Evolutionary conservation across 2,113 vertebrate genomes (phyloP), one percentile per base, ranked within the genome.

Genomic region (Alligator sinensis): DNA sequence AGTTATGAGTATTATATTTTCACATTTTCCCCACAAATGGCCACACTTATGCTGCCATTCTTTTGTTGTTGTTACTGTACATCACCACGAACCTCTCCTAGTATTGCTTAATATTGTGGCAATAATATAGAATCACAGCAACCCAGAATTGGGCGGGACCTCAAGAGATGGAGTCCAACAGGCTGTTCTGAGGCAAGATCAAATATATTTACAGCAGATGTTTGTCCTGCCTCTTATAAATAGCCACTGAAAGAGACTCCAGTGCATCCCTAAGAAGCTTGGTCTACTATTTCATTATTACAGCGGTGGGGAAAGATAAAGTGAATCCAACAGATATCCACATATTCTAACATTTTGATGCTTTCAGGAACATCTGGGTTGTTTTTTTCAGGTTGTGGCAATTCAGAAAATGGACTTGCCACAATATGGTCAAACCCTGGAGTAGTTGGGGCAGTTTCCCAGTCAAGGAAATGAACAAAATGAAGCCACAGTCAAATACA

Each of bases 121-220:
- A 72, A 59, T 21, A 25, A n/a, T 2, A 57, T 57, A 38, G 77
- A 90, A 63, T 13, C 64, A 70, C 14, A 8, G 68, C 66, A 77
- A 34, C 4, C 54, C 2, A 19, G 80, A 82, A 59, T 34, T 90
- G 86, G 47, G 88, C 5, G 28, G 28, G 85, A 57, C 9, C 60
- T 47, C 72, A 91, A 87, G 80, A 62, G 3, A 0, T 76, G 2
- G 47, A 47, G 47, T 47, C 47, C 47, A 47, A 47, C 47, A 47
- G 47, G 47, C 47, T 47, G 47, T 47, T 9, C 47, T 47, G 47
- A 47, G 47, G 47, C 47, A 47, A 47, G 47, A 47, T 47, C 47
- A 47, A 47, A 47, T 47, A 47, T 90, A 81, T 60, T 58, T 14
- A 7, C 3, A 76, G 66, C 0, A 0, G 84, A 34, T 0, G 0